Base-by-base conservation (phyloP, 2,888 invertebrate species). In the Aromia moschata region DNA sequence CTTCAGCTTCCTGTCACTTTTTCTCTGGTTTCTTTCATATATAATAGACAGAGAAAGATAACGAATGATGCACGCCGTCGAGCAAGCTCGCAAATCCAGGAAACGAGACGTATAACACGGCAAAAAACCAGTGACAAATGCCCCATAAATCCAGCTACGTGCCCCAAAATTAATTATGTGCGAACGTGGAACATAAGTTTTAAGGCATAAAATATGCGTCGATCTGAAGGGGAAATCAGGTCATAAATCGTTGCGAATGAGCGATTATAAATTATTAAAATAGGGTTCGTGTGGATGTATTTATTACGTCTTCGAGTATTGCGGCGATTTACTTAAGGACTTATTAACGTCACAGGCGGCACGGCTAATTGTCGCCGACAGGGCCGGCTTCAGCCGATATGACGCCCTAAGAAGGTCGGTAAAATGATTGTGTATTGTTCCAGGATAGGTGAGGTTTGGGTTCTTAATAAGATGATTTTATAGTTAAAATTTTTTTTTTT, bases 151-250 rank as follows among this genome's bases (percentile, higher is more conserved):
- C n/a, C 46, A 14, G 33, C 9, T 46, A 7, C 18, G 10, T 33
- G 33, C 17, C 11, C 36, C 47, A 49, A 49, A 49, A 49, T 49
- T 49, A 49, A 49, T 49, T 38, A 49, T 38, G 47, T 47, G 37
- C 10, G 33, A 11, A 37, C 17, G 12, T 36, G 17, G 14, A 36
- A 47, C 36, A 37, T 36, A 47, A 17, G 47, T 36, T 36, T 17
- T 36, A 18, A 18, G 18, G 4, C 46, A 36, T 31, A 17, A 36
- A 46, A 46, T 17, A 46, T 46, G 37, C 20, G 36, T 12, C 47
- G 11, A 7, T 38, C 20, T 20, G 47, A 49, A 49, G 47, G 47
- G 47, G 47, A 49, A 49, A 49, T 49, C 47, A 37, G 11, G 18
- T 49, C 37, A 36, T 49, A 37, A 49, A 49, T 49, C 20, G 36